Base-by-base conservation (phyloP, 2,888 invertebrate species). In the Orthonevra nobilis region DNA sequence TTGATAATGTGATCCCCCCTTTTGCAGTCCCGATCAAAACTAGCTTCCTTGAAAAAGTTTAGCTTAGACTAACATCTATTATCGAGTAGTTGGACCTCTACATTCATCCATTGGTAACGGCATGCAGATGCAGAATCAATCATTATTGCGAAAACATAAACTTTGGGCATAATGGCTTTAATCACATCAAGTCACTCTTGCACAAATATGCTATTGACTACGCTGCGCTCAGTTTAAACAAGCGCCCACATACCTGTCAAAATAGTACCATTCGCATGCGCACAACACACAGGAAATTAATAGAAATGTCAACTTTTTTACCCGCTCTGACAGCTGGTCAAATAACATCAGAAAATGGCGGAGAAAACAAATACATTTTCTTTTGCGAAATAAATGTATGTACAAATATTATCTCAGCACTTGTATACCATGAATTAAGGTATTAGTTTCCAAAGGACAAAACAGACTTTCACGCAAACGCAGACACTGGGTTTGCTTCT, bases 371-470 rank as follows among this genome's bases (percentile, higher is more conserved):
- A n/a, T 48, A 6, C 30, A 26, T 32, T 48, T 26, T 40, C 46
- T 36, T 44, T 23, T 48, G 32, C 44, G 50, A 38, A 58, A 69
- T 30, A 7, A 52, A 36, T 52, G 26, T 54, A 72, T 40, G 58
- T 56, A 54, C 72, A 72, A 72, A 79, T 72, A 64, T 72, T 72
- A 56, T 52, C 77, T 60, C 38, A 61, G 77, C 77, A 77, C 38
- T 58, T 52, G 56, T 56, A n/a, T 26, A n/a, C 20, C 38, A 44
- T 69, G 61, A 69, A 63, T 75, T 32, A 17, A 60, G 14, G 40
- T 60, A 72, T 79, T 72, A 44, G 36, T 60, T 72, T 79, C 54
- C 66, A 72, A 52, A 66, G 79, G 79, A 66, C 72, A 77, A 63
- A 70, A 52, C 58, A 38, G 60, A 72, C 79, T 79, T 79, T 79